Percentiles rank a stretch among this genome's conserved stretches.
phyloP scores from a whole-genome alignment of 2,888 invertebrate genomes.

The Pycnomerus fuliginosus region DNA sequence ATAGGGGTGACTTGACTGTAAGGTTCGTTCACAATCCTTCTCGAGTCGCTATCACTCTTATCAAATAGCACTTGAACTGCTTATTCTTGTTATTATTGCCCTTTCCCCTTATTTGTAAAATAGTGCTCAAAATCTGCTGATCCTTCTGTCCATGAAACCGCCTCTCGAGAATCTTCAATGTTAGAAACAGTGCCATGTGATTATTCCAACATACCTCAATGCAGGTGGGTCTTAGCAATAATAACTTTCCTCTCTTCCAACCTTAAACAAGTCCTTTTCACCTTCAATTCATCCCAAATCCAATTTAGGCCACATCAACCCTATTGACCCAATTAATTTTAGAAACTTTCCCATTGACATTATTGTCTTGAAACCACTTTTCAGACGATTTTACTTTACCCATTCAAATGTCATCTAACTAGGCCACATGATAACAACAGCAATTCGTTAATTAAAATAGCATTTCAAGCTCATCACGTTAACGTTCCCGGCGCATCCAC shows the following conservation, averaged over 20 bases:
- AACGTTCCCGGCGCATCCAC: slow-evolving; percentile 22
- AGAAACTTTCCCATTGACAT: too few species aligned
- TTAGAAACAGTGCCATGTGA: slow-evolving; percentile 47
- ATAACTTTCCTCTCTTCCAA: slow-evolving; percentile 25
- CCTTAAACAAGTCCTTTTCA: slow-evolving; percentile 2
- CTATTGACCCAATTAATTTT: too few species aligned
- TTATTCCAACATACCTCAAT: slow-evolving; percentile 44
- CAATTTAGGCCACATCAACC: too few species aligned
- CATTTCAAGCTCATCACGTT: too few species aligned
- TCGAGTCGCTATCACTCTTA: slow-evolving; percentile 37
- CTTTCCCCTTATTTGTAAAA: slow-evolving; percentile 26
- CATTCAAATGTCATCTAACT: slow-evolving; percentile 9
- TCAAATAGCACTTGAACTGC: slow-evolving; percentile 38
- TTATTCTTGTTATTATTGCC: slow-evolving; percentile 38
- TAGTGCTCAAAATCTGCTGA: slow-evolving; percentile 28
- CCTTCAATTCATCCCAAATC: background rate
- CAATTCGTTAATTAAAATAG: slow-evolving; percentile 13
- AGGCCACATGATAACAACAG: slow-evolving; percentile 7
- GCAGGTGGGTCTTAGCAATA: slow-evolving; percentile 44
- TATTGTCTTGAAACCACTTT: too few species aligned
- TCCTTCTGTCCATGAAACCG: slow-evolving; percentile 40
- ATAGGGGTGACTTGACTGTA: slow-evolving; percentile 50
- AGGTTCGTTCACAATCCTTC: slow-evolving; percentile 46
- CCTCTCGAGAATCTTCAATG: slow-evolving; percentile 41
- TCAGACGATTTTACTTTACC: too few species aligned